These are phyloP conservation scores for Phrynocephalus vlangalii DNA, from an alignment of 2,797 vertebrate species.

Conservation along the genomic window DNA sequence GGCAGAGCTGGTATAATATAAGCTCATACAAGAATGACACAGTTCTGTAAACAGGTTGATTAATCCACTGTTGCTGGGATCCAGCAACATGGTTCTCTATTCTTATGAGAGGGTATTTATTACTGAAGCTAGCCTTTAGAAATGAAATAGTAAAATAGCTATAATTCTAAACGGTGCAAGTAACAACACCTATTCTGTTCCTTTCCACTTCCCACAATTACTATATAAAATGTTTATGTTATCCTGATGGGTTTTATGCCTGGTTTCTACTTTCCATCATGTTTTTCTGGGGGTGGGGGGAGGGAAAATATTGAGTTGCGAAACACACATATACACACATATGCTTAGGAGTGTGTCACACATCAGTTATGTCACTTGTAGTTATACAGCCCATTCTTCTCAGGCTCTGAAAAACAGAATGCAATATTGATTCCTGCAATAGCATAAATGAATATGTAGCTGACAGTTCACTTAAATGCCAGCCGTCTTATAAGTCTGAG, in stretches of 20 bases:
- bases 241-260: background rate
- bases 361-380: background rate
- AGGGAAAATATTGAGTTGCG: background rate
- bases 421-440: conserved; percentile 12
- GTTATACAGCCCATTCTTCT: background rate
- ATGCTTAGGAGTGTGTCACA: background rate
- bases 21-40: background rate
- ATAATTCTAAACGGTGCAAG: no score
- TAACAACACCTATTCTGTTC: no score
- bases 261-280: background rate
- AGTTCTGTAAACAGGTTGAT: background rate
- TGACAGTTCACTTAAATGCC: conserved; percentile 32
- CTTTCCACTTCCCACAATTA: no score
- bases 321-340: background rate
- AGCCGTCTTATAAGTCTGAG: background rate
- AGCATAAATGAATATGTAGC: conserved; percentile 26
- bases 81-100: background rate
- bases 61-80: background rate
- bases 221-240: background rate
- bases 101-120: background rate
- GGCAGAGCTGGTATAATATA: background rate
- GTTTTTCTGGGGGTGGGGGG: no score
- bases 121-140: background rate
- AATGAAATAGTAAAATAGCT: background rate
- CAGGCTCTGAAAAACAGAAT: conserved; percentile 20